Evolutionary conservation across 2,797 vertebrate genomes (phyloP).

Genomic region (Argentina silus): DNA sequence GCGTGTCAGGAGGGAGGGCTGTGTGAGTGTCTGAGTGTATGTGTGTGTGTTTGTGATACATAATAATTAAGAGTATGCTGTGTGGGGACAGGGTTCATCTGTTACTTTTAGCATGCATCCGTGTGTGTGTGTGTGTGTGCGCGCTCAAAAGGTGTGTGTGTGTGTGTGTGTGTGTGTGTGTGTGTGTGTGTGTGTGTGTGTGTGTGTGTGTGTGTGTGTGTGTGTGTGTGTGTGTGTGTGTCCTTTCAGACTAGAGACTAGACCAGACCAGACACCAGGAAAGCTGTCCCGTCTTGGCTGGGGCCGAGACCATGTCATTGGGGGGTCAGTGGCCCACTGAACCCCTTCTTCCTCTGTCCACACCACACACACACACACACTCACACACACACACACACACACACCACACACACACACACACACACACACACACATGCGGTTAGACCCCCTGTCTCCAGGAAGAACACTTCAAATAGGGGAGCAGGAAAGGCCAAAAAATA

Average conservation of each 20-base stretch:
- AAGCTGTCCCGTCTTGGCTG: conserved; percentile 72
- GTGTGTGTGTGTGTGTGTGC: neutral
- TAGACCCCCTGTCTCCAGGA: conserved; percentile 79
- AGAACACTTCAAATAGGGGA: conserved; percentile 71
- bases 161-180: conserved; percentile 38
- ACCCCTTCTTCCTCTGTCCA: conserved; percentile 71
- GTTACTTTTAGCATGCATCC: neutral
- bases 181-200: conserved; percentile 20
- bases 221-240: conserved; percentile 19
- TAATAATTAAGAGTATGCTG: no score
- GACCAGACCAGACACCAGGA: conserved; percentile 66
- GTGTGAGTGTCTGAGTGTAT: conserved; percentile 1
- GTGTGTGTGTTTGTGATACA: neutral
- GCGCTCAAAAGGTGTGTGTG: conserved; percentile 17
- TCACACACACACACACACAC: conserved; percentile 34
- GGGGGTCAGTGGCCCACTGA: conserved; percentile 68
- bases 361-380: conserved; percentile 14
- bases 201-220: conserved; percentile 1
- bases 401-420: conserved; percentile 27
- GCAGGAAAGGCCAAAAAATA: conserved; percentile 61
- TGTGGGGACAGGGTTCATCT: no score
- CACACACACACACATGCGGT: conserved; percentile 37
- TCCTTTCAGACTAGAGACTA: conserved; percentile 13
- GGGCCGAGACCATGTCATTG: conserved; percentile 63
- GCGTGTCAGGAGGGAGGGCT: conserved; percentile 30